Percentiles rank a stretch among this genome's conserved stretches.
These are phyloP conservation scores for Rotaria sp. DNA, from an alignment of 2,888 invertebrate genomes.

Conservation along the genomic window DNA sequence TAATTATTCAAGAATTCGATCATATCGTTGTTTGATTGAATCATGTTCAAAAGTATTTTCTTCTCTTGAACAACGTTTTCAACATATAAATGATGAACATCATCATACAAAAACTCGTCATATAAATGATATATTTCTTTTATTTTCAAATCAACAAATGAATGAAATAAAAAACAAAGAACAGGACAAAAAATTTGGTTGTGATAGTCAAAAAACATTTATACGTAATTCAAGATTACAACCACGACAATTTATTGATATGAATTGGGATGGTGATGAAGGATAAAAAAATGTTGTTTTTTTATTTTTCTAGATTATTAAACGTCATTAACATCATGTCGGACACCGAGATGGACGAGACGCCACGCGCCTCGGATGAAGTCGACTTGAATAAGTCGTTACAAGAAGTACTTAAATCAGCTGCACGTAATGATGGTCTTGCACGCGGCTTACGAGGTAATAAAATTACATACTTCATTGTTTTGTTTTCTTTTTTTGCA, in stretches of 20 bases:
- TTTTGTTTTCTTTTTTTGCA: too few relatives aligned
- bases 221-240: background rate
- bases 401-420: conserved; percentile 72
- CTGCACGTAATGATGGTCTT: conserved; percentile 86
- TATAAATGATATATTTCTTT: background rate
- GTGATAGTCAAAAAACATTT: conserved; percentile 10
- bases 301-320: background rate
- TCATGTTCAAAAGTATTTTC: background rate
- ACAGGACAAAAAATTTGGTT: background rate
- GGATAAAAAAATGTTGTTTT: background rate
- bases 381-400: conserved; percentile 23
- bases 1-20: background rate
- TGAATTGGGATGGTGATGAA: background rate
- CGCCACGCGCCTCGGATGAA: conserved; percentile 26
- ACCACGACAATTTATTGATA: background rate
- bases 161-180: background rate
- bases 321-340: background rate
- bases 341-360: conserved; percentile 19
- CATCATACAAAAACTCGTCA: background rate
- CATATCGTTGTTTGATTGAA: background rate
- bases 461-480: conserved; percentile 66
- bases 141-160: background rate
- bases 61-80: background rate
- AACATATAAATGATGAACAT: background rate
- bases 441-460: conserved; percentile 94